Evolutionary conservation across 2,113 vertebrate genomes (phyloP).

Genomic region (Butastur rufipennis): DNA sequence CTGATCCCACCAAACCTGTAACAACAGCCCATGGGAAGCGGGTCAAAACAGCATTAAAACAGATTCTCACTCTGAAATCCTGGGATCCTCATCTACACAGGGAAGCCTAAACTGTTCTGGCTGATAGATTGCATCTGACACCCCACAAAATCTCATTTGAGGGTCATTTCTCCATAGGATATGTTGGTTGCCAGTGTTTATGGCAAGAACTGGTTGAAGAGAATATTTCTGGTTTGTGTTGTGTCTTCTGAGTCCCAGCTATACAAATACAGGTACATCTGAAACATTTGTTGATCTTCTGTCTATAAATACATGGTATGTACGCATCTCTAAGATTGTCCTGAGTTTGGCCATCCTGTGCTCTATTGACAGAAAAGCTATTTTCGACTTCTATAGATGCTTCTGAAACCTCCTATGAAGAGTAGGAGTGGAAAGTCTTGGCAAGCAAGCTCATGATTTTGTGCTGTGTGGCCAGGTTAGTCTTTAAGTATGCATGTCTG

Average conservation of each 20-base stretch:
- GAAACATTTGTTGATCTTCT: neutral
- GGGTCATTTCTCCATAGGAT: neutral
- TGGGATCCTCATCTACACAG: neutral
- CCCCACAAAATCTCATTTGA: neutral
- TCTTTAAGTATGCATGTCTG: conserved; percentile 7
- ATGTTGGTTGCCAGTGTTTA: neutral
- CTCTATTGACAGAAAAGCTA: neutral
- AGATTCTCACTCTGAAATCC: neutral
- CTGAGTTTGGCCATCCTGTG: neutral
- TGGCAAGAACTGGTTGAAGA: neutral
- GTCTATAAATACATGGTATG: neutral
- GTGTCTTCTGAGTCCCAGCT: neutral
- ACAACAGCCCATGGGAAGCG: neutral
- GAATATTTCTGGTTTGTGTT: neutral
- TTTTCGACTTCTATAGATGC: neutral
- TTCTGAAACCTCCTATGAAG: neutral
- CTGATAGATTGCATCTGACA: neutral
- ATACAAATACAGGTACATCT: neutral
- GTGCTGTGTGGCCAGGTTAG: conserved; percentile 17
- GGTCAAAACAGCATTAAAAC: neutral
- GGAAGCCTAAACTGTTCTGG: neutral
- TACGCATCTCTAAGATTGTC: neutral
- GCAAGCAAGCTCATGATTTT: neutral
- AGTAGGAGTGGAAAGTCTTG: neutral
- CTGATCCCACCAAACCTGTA: neutral